phyloP scores from a whole-genome alignment of 2,888 invertebrate species.

The Polydrusus cervinus region DNA sequence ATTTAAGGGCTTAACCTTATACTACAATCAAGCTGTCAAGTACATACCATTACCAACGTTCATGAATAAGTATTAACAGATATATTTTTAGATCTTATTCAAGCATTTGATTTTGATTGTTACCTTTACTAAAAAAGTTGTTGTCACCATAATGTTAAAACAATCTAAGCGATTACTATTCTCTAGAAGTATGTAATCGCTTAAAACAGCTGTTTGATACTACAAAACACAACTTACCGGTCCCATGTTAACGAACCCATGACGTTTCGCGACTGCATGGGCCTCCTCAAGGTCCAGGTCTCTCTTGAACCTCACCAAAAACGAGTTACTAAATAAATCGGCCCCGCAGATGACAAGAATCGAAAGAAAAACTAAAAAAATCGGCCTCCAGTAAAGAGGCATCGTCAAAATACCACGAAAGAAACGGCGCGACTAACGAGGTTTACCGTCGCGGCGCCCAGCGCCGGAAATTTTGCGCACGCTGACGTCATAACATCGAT shows the following conservation, averaged over 20 bases:
- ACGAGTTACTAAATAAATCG: constrained; percentile 93
- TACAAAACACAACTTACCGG: constrained; percentile 81
- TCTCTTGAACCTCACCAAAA: constrained; percentile 91
- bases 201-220: constrained; percentile 46
- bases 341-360: constrained; percentile 61
- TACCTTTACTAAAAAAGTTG: neutral
- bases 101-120: neutral
- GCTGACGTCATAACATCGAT: constrained; percentile 66
- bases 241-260: constrained; percentile 95
- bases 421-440: constrained; percentile 57
- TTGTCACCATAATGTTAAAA: neutral
- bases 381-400: constrained; percentile 67
- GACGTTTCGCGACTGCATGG: constrained; percentile 85
- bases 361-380: constrained; percentile 57
- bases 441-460: constrained; percentile 49
- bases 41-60: neutral
- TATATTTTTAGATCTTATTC: neutral
- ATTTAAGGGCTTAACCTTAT: too few relatives aligned
- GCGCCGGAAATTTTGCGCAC: constrained; percentile 60
- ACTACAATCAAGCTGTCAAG: too few relatives aligned
- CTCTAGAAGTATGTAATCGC: neutral
- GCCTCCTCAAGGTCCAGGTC: constrained; percentile 86
- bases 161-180: neutral
- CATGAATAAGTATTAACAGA: neutral
- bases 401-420: constrained; percentile 63